Base-by-base conservation (phyloP, 2,797 vertebrate species). In the Sandelia bainsii region DNA sequence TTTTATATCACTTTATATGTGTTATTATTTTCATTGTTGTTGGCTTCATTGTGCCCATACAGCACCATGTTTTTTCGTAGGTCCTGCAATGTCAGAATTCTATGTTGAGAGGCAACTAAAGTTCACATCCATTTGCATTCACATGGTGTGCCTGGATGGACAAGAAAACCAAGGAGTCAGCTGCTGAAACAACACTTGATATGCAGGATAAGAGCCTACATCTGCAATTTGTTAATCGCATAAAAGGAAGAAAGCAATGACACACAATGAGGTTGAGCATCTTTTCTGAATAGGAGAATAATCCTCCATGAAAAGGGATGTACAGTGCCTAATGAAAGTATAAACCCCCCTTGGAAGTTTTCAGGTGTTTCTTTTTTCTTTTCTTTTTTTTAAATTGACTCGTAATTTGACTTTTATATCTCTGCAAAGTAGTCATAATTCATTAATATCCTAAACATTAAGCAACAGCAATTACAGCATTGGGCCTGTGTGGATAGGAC, bases 201-300 rank as follows among this genome's bases (percentile, higher is more conserved):
- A 89, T 87, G 85, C 89, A 79, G 73, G 89, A 83, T 80, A 87
- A 84, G 73, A 44, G 58, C 76, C 77, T 74, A 62, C 87, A 90
- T 90, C 83, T 89, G 89, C 89, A 87, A 88, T 78, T 79, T 87
- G 89, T 86, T 91, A 91, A 93, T 93, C 80, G 80, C 75, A 90
- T 84, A 84, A 92, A 75, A 90, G 77, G 72, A 77, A 72, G 59
- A 83, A 86, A 52, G 77, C 79, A 83, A 72, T 82, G 87, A 86
- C 87, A 82, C 70, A 77, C 77, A 60, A 75, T 72, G 62, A 87
- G 83, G 85, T 88, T 80, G 80, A 61, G 62, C 76, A 76, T 86
- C 71, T 72, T 79, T 85, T 73, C 53, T 53, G 54, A 77, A 88
- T 49, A 79, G 60, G 29, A 71, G 34, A 81, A 79, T 64, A 75